Evolutionary conservation across 2,797 vertebrate genomes (phyloP).

Genomic region (Neopelma chrysocephalum): DNA sequence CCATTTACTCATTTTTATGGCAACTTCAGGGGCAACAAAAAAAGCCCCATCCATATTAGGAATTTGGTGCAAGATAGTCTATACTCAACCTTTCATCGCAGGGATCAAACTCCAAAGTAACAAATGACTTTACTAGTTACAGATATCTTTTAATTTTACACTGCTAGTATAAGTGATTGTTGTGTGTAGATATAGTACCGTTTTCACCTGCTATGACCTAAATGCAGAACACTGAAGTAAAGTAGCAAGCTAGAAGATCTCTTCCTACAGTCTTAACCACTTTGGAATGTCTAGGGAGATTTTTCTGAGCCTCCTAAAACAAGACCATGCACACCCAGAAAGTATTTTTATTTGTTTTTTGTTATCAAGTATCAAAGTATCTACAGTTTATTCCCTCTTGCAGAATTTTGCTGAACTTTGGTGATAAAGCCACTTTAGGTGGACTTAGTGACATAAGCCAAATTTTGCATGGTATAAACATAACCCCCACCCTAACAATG

Average conservation of each 20-base stretch:
- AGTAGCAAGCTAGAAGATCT: neutral
- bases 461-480: neutral
- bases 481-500: neutral
- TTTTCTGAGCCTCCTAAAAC: neutral
- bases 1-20: neutral
- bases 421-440: neutral
- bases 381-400: neutral
- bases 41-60: neutral
- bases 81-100: neutral
- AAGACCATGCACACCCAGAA: neutral
- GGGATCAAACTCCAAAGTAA: neutral
- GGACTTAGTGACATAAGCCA: neutral
- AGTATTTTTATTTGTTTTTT: neutral
- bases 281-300: neutral
- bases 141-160: neutral
- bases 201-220: neutral
- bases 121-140: neutral
- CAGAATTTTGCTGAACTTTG: neutral
- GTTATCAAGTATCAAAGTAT: neutral
- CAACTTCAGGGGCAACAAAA: neutral
- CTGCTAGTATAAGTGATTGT: too few relatives aligned
- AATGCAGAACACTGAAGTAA: neutral
- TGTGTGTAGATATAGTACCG: rapidly evolving
- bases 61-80: neutral
- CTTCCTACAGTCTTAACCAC: neutral